These are phyloP conservation scores for Eudasyphora cyanicolor DNA, from an alignment of 2,888 invertebrate genomes.

Conservation along the genomic window DNA sequence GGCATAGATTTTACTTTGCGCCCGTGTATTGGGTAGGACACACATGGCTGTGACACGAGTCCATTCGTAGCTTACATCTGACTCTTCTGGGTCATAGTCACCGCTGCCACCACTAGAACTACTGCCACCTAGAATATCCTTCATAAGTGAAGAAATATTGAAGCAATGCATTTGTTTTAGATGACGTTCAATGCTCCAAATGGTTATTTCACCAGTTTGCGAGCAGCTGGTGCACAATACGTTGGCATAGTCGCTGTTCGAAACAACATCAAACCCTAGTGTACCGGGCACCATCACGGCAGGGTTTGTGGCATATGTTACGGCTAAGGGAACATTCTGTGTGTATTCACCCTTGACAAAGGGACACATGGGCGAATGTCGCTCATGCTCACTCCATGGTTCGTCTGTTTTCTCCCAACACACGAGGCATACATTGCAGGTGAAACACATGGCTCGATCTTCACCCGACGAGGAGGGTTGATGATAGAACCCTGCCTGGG, in stretches of 20 bases:
- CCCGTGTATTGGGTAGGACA: constrained; percentile 83
- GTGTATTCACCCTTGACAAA: constrained; percentile 97
- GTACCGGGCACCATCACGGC: constrained; percentile 82
- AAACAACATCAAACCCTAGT: constrained; percentile 81
- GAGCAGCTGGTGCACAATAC: constrained; percentile 82
- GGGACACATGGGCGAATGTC: constrained; percentile 95
- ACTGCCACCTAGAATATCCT: constrained; percentile 71
- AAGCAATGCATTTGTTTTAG: constrained; percentile 86
- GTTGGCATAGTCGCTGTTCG: constrained; percentile 83
- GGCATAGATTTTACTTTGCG: constrained; percentile 74
- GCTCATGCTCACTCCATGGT: constrained; percentile 98
- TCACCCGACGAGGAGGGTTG: constrained; percentile 94
- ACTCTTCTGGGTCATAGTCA: not conserved
- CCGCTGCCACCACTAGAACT: not conserved
- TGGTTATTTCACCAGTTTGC: constrained; percentile 85
- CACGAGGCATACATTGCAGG: constrained; percentile 95
- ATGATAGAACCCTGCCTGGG: constrained; percentile 97
- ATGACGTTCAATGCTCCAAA: constrained; percentile 92
- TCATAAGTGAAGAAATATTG: constrained; percentile 75
- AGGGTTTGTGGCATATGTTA: constrained; percentile 91
- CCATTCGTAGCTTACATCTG: constrained; percentile 75
- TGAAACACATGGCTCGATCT: constrained; percentile 97
- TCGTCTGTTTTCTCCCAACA: constrained; percentile 99
- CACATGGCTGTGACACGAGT: constrained; percentile 87
- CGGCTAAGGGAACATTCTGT: constrained; percentile 94